Evolutionary conservation across 2,888 invertebrate species (phyloP).

Genomic region (Pristionchus fissidentatus): DNA sequence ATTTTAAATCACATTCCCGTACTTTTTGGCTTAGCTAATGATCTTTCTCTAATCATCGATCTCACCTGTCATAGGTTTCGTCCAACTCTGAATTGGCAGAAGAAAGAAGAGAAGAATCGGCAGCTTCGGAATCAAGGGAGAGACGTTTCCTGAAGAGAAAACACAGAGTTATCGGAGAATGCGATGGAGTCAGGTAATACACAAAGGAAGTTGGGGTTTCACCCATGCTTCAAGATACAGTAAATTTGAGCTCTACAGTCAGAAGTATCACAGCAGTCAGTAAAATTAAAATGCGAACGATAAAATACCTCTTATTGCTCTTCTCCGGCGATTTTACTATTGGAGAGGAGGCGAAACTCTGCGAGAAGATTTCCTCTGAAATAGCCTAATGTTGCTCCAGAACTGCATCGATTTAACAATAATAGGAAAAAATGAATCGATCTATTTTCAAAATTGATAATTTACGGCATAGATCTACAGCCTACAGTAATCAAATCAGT

Average conservation of each 20-base stretch:
- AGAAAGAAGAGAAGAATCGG: background rate
- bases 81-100: constrained; percentile 3
- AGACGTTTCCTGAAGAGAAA: background rate
- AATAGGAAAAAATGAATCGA: too few species aligned
- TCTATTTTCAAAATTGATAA: background rate
- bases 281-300: background rate
- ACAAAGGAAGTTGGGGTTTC: too few species aligned
- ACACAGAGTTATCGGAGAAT: background rate
- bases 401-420: too few species aligned
- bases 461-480: too few species aligned
- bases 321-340: constrained; percentile 13
- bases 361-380: constrained; percentile 35
- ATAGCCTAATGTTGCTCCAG: background rate
- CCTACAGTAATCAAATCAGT: background rate
- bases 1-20: too few species aligned
- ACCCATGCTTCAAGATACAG: background rate
- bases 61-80: background rate
- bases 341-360: constrained; percentile 27
- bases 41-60: background rate
- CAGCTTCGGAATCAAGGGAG: background rate
- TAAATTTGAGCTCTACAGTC: background rate
- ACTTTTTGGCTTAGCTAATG: background rate
- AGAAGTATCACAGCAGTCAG: background rate
- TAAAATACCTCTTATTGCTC: constrained; percentile 25
- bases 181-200: background rate